phyloP scores from a whole-genome alignment of 2,113 vertebrate species.

The Myiopsitta monachus region DNA sequence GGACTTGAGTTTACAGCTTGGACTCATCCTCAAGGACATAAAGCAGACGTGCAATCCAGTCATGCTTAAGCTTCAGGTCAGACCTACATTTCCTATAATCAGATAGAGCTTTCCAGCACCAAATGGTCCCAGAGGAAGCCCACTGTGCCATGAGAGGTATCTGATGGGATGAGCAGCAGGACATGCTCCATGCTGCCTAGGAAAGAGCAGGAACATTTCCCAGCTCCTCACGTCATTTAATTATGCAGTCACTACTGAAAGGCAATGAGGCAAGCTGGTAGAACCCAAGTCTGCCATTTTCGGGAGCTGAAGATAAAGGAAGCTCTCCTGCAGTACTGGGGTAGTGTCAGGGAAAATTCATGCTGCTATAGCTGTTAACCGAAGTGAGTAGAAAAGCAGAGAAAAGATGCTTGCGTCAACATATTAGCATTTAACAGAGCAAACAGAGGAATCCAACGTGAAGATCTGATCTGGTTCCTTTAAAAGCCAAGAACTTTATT shows the following conservation, averaged over 20 bases:
- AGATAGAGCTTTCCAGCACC: not conserved
- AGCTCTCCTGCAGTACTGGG: not conserved
- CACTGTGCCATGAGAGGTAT: not conserved
- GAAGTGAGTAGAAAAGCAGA: not conserved
- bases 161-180: not conserved
- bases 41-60: rapidly evolving
- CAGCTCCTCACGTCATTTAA: not conserved
- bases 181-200: not conserved
- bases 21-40: not conserved
- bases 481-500: not conserved
- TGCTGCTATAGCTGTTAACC: not conserved
- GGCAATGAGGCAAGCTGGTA: not conserved
- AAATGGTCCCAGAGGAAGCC: not conserved
- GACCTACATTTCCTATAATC: not conserved
- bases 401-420: not conserved
- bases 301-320: not conserved
- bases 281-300: not conserved
- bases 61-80: not conserved
- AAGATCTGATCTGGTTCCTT: not conserved
- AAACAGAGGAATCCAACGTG: not conserved
- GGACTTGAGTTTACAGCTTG: not conserved
- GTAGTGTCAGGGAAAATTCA: not conserved
- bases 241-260: not conserved
- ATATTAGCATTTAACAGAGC: not conserved
- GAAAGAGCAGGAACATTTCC: not conserved